Evolutionary conservation across 1,140 invertebrate species (phyloP).

Genomic region (Lamellibrachia luymesi): DNA sequence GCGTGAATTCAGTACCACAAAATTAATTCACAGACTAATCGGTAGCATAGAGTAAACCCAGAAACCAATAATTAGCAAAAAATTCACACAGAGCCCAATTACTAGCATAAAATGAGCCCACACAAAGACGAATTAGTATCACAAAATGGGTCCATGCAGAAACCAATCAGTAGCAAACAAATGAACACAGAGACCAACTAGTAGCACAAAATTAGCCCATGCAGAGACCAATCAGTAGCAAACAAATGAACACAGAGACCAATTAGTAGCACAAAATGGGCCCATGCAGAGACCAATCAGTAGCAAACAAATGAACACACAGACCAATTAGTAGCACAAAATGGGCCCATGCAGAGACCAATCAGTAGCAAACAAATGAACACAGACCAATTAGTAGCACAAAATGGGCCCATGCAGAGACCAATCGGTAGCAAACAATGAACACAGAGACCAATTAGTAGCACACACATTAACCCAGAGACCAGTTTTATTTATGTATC

Average conservation of each 20-base stretch:
- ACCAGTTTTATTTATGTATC: background rate
- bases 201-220: background rate
- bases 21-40: no score
- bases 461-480: background rate
- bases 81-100: background rate
- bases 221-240: background rate
- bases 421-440: background rate
- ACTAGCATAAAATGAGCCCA: background rate
- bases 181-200: no score
- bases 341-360: no score
- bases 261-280: background rate
- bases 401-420: no score
- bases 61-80: background rate
- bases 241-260: background rate
- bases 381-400: no score
- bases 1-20: no score
- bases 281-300: background rate
- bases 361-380: no score
- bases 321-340: no score
- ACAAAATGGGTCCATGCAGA: background rate
- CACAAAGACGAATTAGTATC: background rate
- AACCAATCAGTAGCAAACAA: no score
- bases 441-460: background rate
- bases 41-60: background rate
- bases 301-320: no score